Evolutionary conservation across 2,797 vertebrate genomes (phyloP), one percentile per base, ranked within the genome.

Genomic region (Hippoglossus hippoglossus): DNA sequence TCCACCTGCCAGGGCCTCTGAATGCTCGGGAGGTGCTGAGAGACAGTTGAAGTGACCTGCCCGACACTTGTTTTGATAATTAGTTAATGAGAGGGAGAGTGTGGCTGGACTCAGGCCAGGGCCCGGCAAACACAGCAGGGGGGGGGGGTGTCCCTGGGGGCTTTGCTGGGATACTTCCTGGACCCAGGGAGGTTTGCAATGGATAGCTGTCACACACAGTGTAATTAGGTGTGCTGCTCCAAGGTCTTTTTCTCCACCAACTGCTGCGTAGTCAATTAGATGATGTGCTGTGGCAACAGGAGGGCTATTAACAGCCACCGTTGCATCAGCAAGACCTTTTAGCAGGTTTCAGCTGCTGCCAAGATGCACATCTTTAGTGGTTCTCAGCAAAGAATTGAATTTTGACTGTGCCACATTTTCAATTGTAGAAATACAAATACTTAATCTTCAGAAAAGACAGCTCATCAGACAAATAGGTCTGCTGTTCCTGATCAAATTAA

Each of bases 191-290:
- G 74, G 57, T 83, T 90, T 89, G 72, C 85, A 83, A 72, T 64
- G 55, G 72, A 88, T 89, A 82, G 74, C 83, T 90, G 86, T 76
- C 81, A 86, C 76, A 74, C 77, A 79, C 63, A 79, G 59, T 79
- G 78, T 84, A 88, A 90, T 87, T 83, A 86, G 80, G 63, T 77
- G 74, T 63, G 63, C 73, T 81, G 72, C 53, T 87, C 79, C 75
- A 84, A 84, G 70, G 81, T 56, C 80, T 82, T 79, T 84, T 79
- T 73, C 56, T 87, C 58, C 78, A 85, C 77, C 78, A 84, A 87
- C 84, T 92, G 89, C 91, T 87, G 83, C 72, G 72, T 85, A 77
- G 88, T 86, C 87, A 91, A 77, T 84, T 80, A 72, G 71, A 77
- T 64, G 81, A 88, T 85, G 75, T 87, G 87, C 85, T 87, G 90